Evolutionary conservation across 2,797 vertebrate genomes (phyloP), one percentile per base, ranked within the genome.

Genomic region (Rachycentron canadum): DNA sequence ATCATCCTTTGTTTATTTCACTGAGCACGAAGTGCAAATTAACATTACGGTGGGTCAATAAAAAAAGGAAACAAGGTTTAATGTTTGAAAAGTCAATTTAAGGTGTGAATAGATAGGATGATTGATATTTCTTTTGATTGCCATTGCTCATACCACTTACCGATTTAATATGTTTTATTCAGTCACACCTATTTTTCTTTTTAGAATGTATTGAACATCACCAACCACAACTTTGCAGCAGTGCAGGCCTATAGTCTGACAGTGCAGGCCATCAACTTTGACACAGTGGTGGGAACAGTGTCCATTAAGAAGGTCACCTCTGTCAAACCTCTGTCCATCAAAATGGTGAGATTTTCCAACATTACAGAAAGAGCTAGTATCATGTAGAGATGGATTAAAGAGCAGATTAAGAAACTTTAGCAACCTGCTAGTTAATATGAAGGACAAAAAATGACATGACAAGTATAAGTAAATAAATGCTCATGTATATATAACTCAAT

Each of bases 161-260:
- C n/a, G n/a, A n/a, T n/a, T n/a, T n/a, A n/a, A n/a, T n/a, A n/a
- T n/a, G 43, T 8, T 61, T n/a, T 19, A 3, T 28, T 30, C 11
- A 6, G 25, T 32, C 28, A 17, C 25, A 43, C 23, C 28, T 36
- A 19, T 12, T 36, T n/a, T 4, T 25, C 23, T 11, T 60, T 81
- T 6, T 50, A 96, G 96, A 95, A 93, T 2, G n/a, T 91, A 56
- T 49, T 96, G 83, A 95, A 95, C 56, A 82, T 96, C 84, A 95
- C 90, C 65, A 96, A 96, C 71, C 73, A 86, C 74, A 96, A 96
- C 89, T 95, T 95, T 87, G 94, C 83, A 13, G n/a, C 74, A 1
- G 81, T 96, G 62, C 77, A 78, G 0, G 91, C 93, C 65, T 92
- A 89, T 57, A 86, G 91, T 36, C 91, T 96, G 56, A 88, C 79